Evolutionary conservation across 2,113 vertebrate species (phyloP).

Genomic region (Scalopus aquaticus): DNA sequence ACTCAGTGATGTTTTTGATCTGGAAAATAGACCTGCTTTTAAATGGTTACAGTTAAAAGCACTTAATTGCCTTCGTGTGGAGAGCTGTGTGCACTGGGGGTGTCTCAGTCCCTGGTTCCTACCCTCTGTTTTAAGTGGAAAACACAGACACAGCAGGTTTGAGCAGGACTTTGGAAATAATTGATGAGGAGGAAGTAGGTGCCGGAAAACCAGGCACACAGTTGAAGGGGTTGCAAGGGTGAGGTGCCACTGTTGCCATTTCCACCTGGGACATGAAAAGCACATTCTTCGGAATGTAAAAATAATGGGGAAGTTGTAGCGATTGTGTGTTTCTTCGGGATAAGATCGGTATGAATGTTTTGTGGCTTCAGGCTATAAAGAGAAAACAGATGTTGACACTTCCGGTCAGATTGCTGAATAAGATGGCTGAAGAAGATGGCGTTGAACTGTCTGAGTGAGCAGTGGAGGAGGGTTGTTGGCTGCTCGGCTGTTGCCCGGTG

Average conservation of each 20-base stretch:
- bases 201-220: neutral
- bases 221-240: neutral
- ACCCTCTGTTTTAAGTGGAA: neutral
- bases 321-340: neutral
- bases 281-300: neutral
- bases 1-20: conserved; percentile 15
- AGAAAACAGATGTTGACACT: neutral
- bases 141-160: neutral
- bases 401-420: conserved; percentile 8
- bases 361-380: neutral
- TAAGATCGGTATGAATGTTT: neutral
- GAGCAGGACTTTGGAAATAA: conserved; percentile 19
- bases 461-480: neutral
- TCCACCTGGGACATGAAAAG: neutral
- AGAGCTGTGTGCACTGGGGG: neutral
- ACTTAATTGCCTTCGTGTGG: neutral
- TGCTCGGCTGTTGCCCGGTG: neutral
- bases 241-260: neutral
- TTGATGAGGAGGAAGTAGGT: neutral
- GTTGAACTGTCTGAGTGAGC: neutral
- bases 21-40: conserved; percentile 33
- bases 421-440: neutral
- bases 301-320: neutral
- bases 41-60: conserved; percentile 24
- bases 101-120: neutral